Base-by-base conservation (phyloP, 2,888 invertebrate genomes). In the Apodemia duryi region DNA sequence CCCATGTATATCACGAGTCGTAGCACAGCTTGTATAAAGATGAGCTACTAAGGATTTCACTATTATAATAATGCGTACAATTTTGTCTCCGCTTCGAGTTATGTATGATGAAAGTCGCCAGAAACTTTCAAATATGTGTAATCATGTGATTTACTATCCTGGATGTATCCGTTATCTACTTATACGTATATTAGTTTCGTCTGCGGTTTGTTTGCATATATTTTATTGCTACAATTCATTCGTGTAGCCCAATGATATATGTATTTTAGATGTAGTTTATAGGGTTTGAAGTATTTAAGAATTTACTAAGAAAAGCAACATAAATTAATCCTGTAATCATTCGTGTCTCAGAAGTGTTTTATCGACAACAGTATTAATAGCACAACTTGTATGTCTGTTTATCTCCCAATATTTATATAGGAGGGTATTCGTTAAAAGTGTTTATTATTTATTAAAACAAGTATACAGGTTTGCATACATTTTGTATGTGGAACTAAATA, bases 171-270 rank as follows among this genome's bases (percentile, higher is more conserved):
- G 54, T 57, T 72, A 68, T 66, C 74, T 69, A 69, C 74, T 71
- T 77, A 73, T 77, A 74, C 82, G 86, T 88, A 81, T 81, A 72
- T 82, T 84, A 84, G 90, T 89, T 89, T 90, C 91, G 91, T 88
- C 88, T 73, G 69, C 73, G 63, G 69, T 61, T 64, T 61, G 64
- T 65, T 67, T 65, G 62, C 67, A 66, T 69, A 79, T 89, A 83
- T 89, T 88, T 85, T 83, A 90, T 86, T 86, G 79, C 72, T 79
- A 82, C 88, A 88, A 90, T 91, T 91, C 87, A 91, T 91, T 90
- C 87, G 70, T 72, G 71, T 83, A 84, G 75, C 80, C 80, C 76
- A 72, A 73, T 75, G 21, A 51, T 51, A 72, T 77, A 79, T 84
- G 75, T 85, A 77, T 79, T 79, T 81, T 85, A 84, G 83, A 77